Base-by-base conservation (phyloP, 2,888 invertebrate genomes). In the Drosophila subsilvestris region DNA sequence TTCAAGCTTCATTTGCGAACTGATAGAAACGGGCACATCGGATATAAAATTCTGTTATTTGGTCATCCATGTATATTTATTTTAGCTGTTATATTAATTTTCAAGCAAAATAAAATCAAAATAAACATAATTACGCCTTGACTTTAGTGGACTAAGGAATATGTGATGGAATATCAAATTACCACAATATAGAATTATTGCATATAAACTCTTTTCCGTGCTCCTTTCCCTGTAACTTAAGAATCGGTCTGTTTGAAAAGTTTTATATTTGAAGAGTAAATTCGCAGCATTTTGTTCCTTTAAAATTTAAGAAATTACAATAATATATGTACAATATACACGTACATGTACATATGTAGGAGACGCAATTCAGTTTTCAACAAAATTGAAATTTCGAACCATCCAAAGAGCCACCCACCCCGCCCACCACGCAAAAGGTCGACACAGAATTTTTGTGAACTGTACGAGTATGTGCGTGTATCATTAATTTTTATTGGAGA, bases 401-500 rank as follows among this genome's bases (percentile, higher is more conserved):
- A 55, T 20, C 57, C 53, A 6, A 6, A 25, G 1, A 5, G 2
- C 1, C 20, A 60, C 51, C 29, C n/a, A 50, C 18, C 17, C 25
- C 45, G 32, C 32, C 44, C 32, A 32, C 27, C 7, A 42, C 18
- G n/a, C n/a, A 54, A 32, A 60, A 67, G 67, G 67, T 47, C 20
- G 29, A 56, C 48, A 25, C 72, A 75, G 80, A 80, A 78, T 80
- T 80, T 20, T 74, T 76, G 78, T 72, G 80, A 74, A 77, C 74
- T 79, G 86, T 74, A 75, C 7, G 37, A 37, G 37, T 37, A 37
- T 78, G 75, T 90, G 86, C 83, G 85, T 82, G 77, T 77, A 80
- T 84, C 91, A 82, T 90, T 89, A 90, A 90, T 90, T 90, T 91
- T 90, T 90, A 90, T 90, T 87, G 76, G 79, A 71, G 66, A 89